A percentile compares a stretch with the other conserved stretches of the same genome.
These are phyloP conservation scores for Sinhomidia bicolor DNA, from an alignment of 2,888 invertebrate species.

Conservation along the genomic window DNA sequence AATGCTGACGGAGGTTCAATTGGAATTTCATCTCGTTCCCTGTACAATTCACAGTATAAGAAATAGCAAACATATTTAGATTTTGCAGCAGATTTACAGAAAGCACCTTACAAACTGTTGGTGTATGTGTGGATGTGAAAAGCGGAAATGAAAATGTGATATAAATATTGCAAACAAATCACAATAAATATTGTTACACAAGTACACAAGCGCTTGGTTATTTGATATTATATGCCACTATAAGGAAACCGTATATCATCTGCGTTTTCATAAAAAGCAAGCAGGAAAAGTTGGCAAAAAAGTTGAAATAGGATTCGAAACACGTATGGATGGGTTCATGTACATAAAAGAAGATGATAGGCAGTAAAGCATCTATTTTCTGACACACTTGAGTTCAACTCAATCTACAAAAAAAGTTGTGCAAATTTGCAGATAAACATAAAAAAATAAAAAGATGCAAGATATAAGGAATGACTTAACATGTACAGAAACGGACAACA, in stretches of 20 bases:
- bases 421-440: neutral
- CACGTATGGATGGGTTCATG: neutral
- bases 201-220: neutral
- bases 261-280: neutral
- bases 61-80: too few relatives aligned
- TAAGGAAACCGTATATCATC: too few relatives aligned
- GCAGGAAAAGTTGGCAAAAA: conserved; percentile 24
- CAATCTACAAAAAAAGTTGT: neutral
- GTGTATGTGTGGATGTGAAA: neutral
- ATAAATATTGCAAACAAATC: neutral
- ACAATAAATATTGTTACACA: neutral
- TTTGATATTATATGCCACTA: too few relatives aligned
- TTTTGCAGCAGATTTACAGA: too few relatives aligned
- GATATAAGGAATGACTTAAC: too few relatives aligned
- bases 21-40: conserved; percentile 56
- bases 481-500: too few relatives aligned
- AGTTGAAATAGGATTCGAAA: conserved; percentile 26
- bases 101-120: too few relatives aligned
- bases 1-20: conserved; percentile 51
- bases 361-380: neutral
- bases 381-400: conserved; percentile 4
- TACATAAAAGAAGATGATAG: neutral
- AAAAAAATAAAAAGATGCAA: too few relatives aligned
- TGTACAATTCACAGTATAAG: neutral
- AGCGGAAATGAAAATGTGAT: neutral